phyloP scores from a whole-genome alignment of 2,113 vertebrate genomes.

The Acrocephalus arundinaceus region DNA sequence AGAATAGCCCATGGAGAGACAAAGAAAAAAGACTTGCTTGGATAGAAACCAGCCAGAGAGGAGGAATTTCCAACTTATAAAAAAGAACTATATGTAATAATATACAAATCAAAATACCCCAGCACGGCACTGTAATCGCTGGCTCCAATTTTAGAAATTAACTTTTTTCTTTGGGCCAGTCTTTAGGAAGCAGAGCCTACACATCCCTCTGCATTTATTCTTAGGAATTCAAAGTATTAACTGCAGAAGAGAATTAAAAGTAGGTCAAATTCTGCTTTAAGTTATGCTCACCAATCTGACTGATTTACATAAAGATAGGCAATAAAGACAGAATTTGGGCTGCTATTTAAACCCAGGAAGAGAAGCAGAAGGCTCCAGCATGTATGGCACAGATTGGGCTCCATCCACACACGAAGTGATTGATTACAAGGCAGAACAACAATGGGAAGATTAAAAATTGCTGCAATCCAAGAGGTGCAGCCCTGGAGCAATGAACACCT shows the following conservation, averaged over 20 bases:
- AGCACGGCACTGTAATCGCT: neutral
- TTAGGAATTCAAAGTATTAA: neutral
- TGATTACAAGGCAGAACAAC: neutral
- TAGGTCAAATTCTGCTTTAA: neutral
- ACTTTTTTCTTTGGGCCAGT: neutral
- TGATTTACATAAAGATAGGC: neutral
- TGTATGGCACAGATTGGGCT: neutral
- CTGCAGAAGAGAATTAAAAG: neutral
- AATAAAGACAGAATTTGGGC: neutral
- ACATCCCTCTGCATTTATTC: neutral
- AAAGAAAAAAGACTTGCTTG: neutral
- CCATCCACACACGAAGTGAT: neutral
- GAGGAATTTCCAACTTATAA: neutral
- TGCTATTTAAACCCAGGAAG: neutral
- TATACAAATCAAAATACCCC: neutral
- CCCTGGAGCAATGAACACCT: neutral
- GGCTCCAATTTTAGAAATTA: neutral
- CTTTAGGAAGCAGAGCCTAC: neutral
- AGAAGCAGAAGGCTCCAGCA: neutral
- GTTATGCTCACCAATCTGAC: neutral
- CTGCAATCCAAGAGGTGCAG: neutral
- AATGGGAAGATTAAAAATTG: neutral
- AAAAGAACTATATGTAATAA: neutral
- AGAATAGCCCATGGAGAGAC: conserved; percentile 10
- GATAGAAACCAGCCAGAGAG: neutral